A percentile compares a stretch with the other conserved stretches of the same genome.
These are phyloP conservation scores for Ridgeia piscesae DNA, from an alignment of 1,140 invertebrate species.

Conservation along the genomic window DNA sequence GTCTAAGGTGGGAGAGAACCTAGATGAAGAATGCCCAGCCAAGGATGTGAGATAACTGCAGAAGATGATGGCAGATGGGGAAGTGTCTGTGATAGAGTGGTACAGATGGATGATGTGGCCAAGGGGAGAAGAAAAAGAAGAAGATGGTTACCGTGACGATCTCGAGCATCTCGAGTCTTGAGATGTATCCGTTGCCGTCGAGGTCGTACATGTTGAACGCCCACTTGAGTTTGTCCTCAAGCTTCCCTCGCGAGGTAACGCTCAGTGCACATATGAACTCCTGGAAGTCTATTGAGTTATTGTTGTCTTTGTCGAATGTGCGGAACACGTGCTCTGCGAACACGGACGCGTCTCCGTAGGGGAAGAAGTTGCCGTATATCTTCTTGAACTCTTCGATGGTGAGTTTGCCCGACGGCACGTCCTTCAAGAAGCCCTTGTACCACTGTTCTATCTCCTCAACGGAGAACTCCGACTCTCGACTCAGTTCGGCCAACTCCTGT, in stretches of 20 bases:
- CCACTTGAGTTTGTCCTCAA: constrained; percentile 97
- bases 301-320: too few relatives aligned
- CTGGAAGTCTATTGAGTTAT: constrained; percentile 96
- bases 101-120: constrained; percentile 59
- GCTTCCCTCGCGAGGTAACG: constrained; percentile 90
- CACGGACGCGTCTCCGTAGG: constrained; percentile 98
- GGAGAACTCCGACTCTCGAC: constrained; percentile 95
- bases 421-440: constrained; percentile 98
- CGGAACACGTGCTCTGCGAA: constrained; percentile 75
- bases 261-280: constrained; percentile 95
- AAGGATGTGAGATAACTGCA: constrained; percentile 9
- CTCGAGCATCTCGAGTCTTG: constrained; percentile 96
- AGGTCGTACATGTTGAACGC: constrained; percentile 90
- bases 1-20: too few relatives aligned
- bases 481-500: constrained; percentile 92
- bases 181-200: constrained; percentile 97
- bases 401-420: constrained; percentile 94
- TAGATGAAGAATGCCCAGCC: too few relatives aligned
- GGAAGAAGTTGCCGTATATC: constrained; percentile 61
- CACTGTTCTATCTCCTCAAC: constrained; percentile 98
- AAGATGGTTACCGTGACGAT: constrained; percentile 79
- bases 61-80: background rate
- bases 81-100: too few relatives aligned
- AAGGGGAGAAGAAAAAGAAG: background rate
- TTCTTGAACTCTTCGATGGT: constrained; percentile 83